Percentiles rank a stretch among this genome's conserved stretches.
Evolutionary conservation across 2,888 invertebrate genomes (phyloP).

Genomic region (Dryadula phaetusa): DNA sequence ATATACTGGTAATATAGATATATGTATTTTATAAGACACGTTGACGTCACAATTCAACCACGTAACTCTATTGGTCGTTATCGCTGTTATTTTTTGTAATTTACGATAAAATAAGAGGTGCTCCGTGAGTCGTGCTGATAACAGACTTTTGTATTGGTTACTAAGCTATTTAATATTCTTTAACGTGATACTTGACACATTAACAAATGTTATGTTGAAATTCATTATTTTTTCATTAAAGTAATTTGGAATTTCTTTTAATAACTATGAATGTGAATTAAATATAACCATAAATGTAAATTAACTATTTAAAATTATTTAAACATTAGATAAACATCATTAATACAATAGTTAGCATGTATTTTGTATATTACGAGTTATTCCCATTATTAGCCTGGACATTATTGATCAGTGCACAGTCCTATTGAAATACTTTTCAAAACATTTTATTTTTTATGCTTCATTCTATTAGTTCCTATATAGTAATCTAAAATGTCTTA

Average conservation of each 20-base stretch:
- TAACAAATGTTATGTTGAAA: neutral
- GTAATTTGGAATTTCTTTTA: too few relatives aligned
- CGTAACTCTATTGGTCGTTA: conserved; percentile 66
- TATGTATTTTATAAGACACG: conserved; percentile 37
- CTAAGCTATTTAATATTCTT: conserved; percentile 49
- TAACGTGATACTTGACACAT: conserved; percentile 19
- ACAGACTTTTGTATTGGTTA: conserved; percentile 53
- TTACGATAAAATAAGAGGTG: conserved; percentile 70
- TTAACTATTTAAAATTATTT: neutral
- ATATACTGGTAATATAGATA: conserved; percentile 11
- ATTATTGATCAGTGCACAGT: neutral
- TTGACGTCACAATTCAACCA: conserved; percentile 62
- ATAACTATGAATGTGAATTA: too few relatives aligned
- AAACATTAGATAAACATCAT: neutral
- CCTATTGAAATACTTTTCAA: conserved; percentile 1
- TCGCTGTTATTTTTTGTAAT: conserved; percentile 69
- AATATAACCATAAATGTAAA: too few relatives aligned
- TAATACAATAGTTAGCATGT: neutral
- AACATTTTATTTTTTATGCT: neutral
- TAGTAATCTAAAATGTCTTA: neutral
- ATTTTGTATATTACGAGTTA: conserved; percentile 3
- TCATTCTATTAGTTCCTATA: neutral
- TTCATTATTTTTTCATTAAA: neutral
- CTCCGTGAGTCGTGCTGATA: conserved; percentile 62
- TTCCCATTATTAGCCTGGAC: neutral